phyloP scores from a whole-genome alignment of 2,888 invertebrate genomes.

The Acleris laterana region DNA sequence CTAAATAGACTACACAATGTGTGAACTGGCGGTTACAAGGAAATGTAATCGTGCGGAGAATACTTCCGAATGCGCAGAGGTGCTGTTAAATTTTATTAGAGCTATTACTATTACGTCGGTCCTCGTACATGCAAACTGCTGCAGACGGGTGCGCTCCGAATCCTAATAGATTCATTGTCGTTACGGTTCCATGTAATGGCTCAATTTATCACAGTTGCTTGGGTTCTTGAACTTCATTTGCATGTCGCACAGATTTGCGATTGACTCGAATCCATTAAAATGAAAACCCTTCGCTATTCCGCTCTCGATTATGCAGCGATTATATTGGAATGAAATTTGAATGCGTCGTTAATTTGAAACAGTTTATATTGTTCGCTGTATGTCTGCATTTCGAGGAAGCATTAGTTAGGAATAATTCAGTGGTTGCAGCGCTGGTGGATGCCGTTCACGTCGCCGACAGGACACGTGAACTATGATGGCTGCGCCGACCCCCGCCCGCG shows the following conservation, averaged over 20 bases:
- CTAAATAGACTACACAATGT: slow-evolving; percentile 16
- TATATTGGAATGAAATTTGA: slow-evolving; percentile 23
- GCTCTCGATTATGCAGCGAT: slow-evolving; percentile 31
- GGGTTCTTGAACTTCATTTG: slow-evolving; percentile 36
- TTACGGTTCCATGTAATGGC: slow-evolving; percentile 52
- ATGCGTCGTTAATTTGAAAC: slow-evolving; percentile 28
- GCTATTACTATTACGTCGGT: slow-evolving; percentile 46
- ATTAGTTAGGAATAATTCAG: slow-evolving; percentile 37
- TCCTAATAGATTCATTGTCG: slow-evolving; percentile 72
- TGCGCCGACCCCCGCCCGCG: slow-evolving; percentile 66
- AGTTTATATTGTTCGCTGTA: slow-evolving; percentile 31
- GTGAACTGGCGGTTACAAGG: slow-evolving; percentile 14
- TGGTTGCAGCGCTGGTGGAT: slow-evolving; percentile 45
- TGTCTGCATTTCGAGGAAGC: slow-evolving; percentile 31
- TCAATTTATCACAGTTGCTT: slow-evolving; percentile 52
- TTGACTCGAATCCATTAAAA: slow-evolving; percentile 25
- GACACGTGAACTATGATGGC: slow-evolving; percentile 68
- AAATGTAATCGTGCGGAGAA: slow-evolving; percentile 31
- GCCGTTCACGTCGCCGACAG: slow-evolving; percentile 67
- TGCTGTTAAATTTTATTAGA: slow-evolving; percentile 60
- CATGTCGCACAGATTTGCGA: slow-evolving; percentile 33
- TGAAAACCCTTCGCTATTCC: slow-evolving; percentile 19
- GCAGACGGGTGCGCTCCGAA: slow-evolving; percentile 57
- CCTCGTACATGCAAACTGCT: slow-evolving; percentile 55
- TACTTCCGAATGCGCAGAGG: slow-evolving; percentile 46